Base-by-base conservation (phyloP, 2,888 invertebrate genomes). In the Caenorhabditis panamensis region DNA sequence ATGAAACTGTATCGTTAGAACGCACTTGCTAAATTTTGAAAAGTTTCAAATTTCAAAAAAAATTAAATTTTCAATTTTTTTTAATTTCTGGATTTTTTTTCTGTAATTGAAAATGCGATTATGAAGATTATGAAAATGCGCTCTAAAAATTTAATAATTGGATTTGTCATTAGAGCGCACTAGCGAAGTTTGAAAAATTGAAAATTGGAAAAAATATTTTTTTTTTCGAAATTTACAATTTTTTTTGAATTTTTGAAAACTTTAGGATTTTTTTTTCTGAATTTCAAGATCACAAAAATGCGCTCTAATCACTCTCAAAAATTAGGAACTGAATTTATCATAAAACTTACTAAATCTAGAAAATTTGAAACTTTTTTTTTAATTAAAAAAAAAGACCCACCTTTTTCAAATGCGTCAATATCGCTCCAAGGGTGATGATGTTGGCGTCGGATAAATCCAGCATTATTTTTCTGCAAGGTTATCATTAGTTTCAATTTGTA, bases 361-460 rank as follows among this genome's bases (percentile, higher is more conserved):
- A 61, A 66, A n/a, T n/a, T n/a, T 3, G 13, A 5, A 56, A 62
- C 13, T 36, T 59, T 58, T 61, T 31, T n/a, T n/a, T n/a, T n/a
- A n/a, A n/a, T n/a, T n/a, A n/a, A n/a, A n/a, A n/a, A 31, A 31
- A 16, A 41, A 11, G 20, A 2, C 22, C 4, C 4, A 83, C 86
- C 72, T 83, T 85, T 41, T 82, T 79, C 53, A 87, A 79, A 80
- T 91, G 91, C 11, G 78, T 58, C 44, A 91, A 76, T 13, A 91
- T 79, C 22, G 84, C 83, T 13, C 84, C 76, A 26, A 91, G 78
- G 0, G 91, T 91, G 26, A 82, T 76, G 11, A 83, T 81, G 62
- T 91, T 91, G 20, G 88, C 84, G 66, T 88, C 86, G 4, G 88
- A 88, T 41, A 91, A 77, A 61, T 88, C 88, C 24, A 85, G 85